phyloP scores from a whole-genome alignment of 2,113 vertebrate species.

The Heterochromis multidens region DNA sequence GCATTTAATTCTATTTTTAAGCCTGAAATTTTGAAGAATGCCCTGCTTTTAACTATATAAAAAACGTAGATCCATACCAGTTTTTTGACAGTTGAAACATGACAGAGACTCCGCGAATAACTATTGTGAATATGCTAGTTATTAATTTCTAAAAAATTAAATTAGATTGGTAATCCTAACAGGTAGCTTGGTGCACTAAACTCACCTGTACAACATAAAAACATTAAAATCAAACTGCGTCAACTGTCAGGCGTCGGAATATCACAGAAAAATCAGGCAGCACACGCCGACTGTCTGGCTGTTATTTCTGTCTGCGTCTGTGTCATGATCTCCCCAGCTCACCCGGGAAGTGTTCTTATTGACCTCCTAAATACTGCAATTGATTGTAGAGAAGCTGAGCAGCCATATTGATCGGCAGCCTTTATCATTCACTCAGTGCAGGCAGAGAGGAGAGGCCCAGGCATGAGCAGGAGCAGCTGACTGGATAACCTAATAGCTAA shows the following conservation, averaged over 20 bases:
- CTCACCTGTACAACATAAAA: not conserved
- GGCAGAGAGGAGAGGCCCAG: conserved; percentile 9
- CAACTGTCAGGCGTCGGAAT: not conserved
- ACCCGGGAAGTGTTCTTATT: conserved; percentile 69
- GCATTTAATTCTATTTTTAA: too few species aligned
- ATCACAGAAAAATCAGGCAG: conserved; percentile 14
- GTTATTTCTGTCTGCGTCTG: conserved; percentile 48
- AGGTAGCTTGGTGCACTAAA: not conserved
- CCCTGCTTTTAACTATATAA: too few species aligned
- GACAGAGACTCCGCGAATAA: too few species aligned
- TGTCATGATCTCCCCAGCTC: conserved; percentile 50
- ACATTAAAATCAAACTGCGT: not conserved
- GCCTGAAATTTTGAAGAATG: too few species aligned
- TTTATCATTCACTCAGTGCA: conserved; percentile 51
- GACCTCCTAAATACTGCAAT: conserved; percentile 72
- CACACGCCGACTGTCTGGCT: conserved; percentile 21
- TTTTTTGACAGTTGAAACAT: too few species aligned
- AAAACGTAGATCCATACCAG: too few species aligned
- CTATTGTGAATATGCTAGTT: too few species aligned
- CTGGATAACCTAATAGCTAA: conserved; percentile 26
- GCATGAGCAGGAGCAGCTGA: conserved; percentile 15
- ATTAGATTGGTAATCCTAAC: too few species aligned
- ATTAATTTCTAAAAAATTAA: too few species aligned
- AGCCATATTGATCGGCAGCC: conserved; percentile 69
- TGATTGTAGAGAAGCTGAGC: conserved; percentile 69